These are phyloP conservation scores for Drosophila triauraria DNA, from an alignment of 1,140 invertebrate genomes.

Conservation along the genomic window DNA sequence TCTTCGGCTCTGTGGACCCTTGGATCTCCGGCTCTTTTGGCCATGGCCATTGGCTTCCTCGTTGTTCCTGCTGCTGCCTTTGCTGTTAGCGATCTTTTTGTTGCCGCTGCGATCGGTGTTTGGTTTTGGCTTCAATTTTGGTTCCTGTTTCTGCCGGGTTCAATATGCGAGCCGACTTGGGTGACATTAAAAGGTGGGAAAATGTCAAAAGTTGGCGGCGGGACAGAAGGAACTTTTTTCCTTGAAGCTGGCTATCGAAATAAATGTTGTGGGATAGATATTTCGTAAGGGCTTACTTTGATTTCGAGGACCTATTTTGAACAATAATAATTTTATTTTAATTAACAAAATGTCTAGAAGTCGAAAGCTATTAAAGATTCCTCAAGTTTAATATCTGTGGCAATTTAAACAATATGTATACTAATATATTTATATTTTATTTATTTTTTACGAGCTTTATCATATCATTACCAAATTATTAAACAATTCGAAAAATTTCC, in stretches of 20 bases:
- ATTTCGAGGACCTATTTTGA: neutral
- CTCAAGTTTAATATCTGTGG: no score
- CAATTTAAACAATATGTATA: no score
- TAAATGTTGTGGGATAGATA: conserved; percentile 44
- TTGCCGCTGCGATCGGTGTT: conserved; percentile 17
- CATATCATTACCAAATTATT: neutral
- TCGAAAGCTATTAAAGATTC: no score
- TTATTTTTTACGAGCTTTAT: no score
- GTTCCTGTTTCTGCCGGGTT: conserved; percentile 20
- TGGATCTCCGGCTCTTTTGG: conserved; percentile 21
- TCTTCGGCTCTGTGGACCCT: conserved; percentile 34
- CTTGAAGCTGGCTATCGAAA: conserved; percentile 17
- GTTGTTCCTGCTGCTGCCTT: conserved; percentile 26
- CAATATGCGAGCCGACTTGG: conserved; percentile 19
- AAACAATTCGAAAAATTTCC: neutral
- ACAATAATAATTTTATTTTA: neutral
- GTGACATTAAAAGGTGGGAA: conserved; percentile 82
- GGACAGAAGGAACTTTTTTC: conserved; percentile 11
- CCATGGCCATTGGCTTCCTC: conserved; percentile 44
- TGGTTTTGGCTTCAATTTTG: conserved; percentile 20
- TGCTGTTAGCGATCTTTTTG: conserved; percentile 38
- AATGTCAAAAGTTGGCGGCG: conserved; percentile 60
- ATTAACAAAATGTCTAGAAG: no score
- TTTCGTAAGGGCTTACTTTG: neutral
- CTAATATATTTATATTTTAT: no score